Evolutionary conservation across 2,797 vertebrate species (phyloP), one percentile per base, ranked within the genome.

Genomic region (Meriones psammophilus): DNA sequence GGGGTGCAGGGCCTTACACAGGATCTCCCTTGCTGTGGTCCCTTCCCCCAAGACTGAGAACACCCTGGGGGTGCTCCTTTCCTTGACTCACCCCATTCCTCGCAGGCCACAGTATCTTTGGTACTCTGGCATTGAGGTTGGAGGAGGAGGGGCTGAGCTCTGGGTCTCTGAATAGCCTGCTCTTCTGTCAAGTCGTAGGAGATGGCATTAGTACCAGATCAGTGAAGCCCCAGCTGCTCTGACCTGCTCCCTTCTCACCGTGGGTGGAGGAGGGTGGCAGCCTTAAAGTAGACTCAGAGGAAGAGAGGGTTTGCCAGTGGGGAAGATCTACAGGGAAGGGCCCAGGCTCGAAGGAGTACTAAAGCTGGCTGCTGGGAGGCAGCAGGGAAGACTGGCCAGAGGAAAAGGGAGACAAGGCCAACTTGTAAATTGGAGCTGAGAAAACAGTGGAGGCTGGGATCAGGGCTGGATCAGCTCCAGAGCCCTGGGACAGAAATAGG

Each of bases 181-280:
- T 95, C 46, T 90, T 86, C 81, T 33, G 76, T 94, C 68, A 15
- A 10, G 24, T 88, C 24, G 3, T 1, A 50, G 85, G 71, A 94
- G 79, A 73, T 95, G 94, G n/a, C 62, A 88, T 97, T 95, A 95
- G 87, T 80, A 78, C 93, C 95, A 95, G 92, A 39, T 96, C 83
- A 28, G 93, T 62, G 93, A 94, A 88, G 78, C 60, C 77, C 0
- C 39, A 95, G 89, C 80, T 74, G 74, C 92, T 95, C 0, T 1
- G 58, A 95, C 81, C 3, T 56, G 56, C 69, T 50, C 90, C 56
- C 58, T 97, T 62, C 77, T 1, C 64, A 80, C 36, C 2, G 0
- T 2, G 78, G 5, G 10, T 56, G 60, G 66, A 58, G 30, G 80
- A 94, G 74, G 64, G 77, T 14, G 60, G 54, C 0, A 0, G 54